Percentiles rank a stretch among this genome's conserved stretches.
Conservation (phyloP, 1,140 invertebrate species). For the Drosophila simulans region DNA sequence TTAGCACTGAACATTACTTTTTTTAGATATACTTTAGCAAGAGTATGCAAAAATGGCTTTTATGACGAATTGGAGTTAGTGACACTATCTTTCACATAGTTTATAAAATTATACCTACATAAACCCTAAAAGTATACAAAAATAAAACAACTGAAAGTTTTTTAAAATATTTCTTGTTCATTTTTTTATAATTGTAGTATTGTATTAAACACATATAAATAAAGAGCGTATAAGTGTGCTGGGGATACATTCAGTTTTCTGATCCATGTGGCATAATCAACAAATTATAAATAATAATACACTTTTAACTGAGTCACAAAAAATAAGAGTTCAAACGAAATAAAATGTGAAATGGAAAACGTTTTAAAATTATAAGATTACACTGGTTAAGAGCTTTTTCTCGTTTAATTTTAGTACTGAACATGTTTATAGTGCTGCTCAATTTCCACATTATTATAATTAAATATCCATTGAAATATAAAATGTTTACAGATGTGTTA, state of each 20-base stretch:
- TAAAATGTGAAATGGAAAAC: slow-evolving; percentile 32
- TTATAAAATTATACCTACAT: slow-evolving; percentile 5
- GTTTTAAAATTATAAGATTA: slow-evolving; percentile 30
- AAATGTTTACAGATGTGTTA: background rate
- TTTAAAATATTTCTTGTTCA: slow-evolving; percentile 56
- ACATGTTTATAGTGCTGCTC: slow-evolving; percentile 17
- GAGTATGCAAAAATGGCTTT: slow-evolving; percentile 74
- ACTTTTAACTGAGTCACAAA: slow-evolving; percentile 17
- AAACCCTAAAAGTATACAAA: background rate
- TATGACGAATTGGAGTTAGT: slow-evolving; percentile 78
- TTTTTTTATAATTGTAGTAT: slow-evolving; percentile 70
- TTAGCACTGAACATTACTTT: background rate
- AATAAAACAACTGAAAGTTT: slow-evolving; percentile 63
- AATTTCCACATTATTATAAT: slow-evolving; percentile 4
- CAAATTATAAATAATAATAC: slow-evolving; percentile 77
- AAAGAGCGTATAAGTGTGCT: slow-evolving; percentile 39
- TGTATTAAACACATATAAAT: slow-evolving; percentile 68
- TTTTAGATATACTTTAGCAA: slow-evolving; percentile 54
- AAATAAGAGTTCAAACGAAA: slow-evolving; percentile 19
- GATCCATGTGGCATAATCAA: slow-evolving; percentile 43
- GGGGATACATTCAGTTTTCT: slow-evolving; percentile 63
- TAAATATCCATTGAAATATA: background rate
- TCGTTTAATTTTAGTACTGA: slow-evolving; percentile 20
- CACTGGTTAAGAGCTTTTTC: slow-evolving; percentile 52
- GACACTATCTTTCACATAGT: slow-evolving; percentile 37